A percentile compares a stretch with the other conserved stretches of the same genome.
Conservation (phyloP, 2,797 vertebrate genomes). For the Argyrosomus regius region DNA sequence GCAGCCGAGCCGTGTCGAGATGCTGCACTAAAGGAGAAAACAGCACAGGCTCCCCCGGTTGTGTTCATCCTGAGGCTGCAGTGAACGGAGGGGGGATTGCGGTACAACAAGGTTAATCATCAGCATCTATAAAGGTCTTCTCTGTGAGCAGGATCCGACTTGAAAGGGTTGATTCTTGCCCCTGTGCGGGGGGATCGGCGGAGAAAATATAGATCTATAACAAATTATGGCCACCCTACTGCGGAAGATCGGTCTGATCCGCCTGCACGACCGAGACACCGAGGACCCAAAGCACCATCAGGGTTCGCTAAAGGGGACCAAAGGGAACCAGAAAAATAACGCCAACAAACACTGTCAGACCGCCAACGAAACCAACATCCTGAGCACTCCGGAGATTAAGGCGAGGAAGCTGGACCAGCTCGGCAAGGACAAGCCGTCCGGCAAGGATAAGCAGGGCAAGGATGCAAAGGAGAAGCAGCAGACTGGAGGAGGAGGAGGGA, state of each 20-base stretch:
- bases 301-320: slow-evolving; percentile 92
- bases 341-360: slow-evolving; percentile 91
- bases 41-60: slow-evolving; percentile 69
- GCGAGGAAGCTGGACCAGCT: slow-evolving; percentile 91
- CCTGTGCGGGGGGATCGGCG: slow-evolving; percentile 74
- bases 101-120: slow-evolving; percentile 71
- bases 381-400: slow-evolving; percentile 90
- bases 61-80: slow-evolving; percentile 80
- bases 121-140: slow-evolving; percentile 67
- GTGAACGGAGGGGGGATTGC: slow-evolving; percentile 76
- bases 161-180: slow-evolving; percentile 70
- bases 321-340: slow-evolving; percentile 92
- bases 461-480: slow-evolving; percentile 87
- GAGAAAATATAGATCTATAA: slow-evolving; percentile 60
- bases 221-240: slow-evolving; percentile 95
- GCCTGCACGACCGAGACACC: slow-evolving; percentile 97
- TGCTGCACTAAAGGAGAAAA: slow-evolving; percentile 81
- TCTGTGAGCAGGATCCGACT: slow-evolving; percentile 52
- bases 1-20: slow-evolving; percentile 67
- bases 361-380: slow-evolving; percentile 87
- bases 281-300: slow-evolving; percentile 98
- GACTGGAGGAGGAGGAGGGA: slow-evolving; percentile 75
- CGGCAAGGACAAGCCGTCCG: slow-evolving; percentile 86
- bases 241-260: slow-evolving; percentile 98
- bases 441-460: slow-evolving; percentile 85